Evolutionary conservation across 2,797 vertebrate species (phyloP).

Genomic region (Graptemys geographica): DNA sequence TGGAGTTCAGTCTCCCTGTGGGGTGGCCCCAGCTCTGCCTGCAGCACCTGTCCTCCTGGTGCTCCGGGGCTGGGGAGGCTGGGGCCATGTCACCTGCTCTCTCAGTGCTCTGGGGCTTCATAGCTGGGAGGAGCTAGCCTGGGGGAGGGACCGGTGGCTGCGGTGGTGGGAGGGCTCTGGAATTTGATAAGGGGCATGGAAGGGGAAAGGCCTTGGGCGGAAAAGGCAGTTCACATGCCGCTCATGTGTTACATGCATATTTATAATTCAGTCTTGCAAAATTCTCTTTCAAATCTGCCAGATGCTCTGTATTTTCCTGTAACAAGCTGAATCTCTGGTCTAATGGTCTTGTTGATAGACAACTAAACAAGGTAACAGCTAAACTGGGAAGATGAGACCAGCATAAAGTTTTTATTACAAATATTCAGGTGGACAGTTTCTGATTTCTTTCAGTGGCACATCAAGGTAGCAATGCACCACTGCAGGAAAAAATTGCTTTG

Average conservation of each 20-base stretch:
- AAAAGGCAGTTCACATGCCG: not conserved
- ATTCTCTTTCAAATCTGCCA: not conserved
- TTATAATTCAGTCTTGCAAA: conserved; percentile 45
- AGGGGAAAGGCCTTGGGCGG: no score
- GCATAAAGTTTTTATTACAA: conserved; percentile 37
- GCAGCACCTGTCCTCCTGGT: no score
- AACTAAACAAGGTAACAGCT: conserved; percentile 1
- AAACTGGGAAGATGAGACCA: conserved; percentile 29
- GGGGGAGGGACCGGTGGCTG: no score
- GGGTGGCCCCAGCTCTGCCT: no score
- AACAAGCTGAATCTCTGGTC: conserved; percentile 47
- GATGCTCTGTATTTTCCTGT: conserved; percentile 54
- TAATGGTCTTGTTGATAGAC: conserved; percentile 30
- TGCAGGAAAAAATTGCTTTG: conserved; percentile 40
- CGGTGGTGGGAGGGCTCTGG: no score
- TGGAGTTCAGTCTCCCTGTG: no score
- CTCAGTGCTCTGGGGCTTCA: no score
- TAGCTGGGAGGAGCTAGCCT: no score
- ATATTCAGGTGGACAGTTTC: conserved; percentile 52
- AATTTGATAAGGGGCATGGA: no score
- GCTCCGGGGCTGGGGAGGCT: no score
- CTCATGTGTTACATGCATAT: not conserved
- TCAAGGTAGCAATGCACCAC: conserved; percentile 38
- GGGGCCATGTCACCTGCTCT: no score
- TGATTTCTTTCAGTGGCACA: not conserved